A percentile compares a stretch with the other conserved stretches of the same genome.
Evolutionary conservation across 2,797 vertebrate genomes (phyloP).

Genomic region (Brotula barbata): DNA sequence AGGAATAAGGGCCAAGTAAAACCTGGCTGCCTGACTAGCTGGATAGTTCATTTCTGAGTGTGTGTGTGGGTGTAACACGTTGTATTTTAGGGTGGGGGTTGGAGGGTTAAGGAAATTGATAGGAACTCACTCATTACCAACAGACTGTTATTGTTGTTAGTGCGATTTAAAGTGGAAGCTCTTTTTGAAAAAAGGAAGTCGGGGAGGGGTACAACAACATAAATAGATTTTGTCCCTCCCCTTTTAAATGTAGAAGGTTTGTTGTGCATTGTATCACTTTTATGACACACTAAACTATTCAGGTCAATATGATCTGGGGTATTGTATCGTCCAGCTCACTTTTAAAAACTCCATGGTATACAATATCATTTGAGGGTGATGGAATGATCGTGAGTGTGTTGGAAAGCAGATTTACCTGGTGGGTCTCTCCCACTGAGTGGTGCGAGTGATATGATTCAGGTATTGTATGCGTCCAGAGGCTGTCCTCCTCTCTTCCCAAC

Average conservation of each 20-base stretch:
- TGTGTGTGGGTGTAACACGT: slow-evolving; percentile 1
- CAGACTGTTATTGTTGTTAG: slow-evolving; percentile 55
- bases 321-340: no score
- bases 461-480: slow-evolving; percentile 96
- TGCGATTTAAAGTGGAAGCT: slow-evolving; percentile 12
- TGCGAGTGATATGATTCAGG: slow-evolving; percentile 94
- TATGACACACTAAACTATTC: no score
- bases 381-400: slow-evolving; percentile 9
- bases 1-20: slow-evolving; percentile 60
- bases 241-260: slow-evolving; percentile 17
- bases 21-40: slow-evolving; percentile 58
- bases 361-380: background rate
- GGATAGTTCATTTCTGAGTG: slow-evolving; percentile 42
- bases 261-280: slow-evolving; percentile 8
- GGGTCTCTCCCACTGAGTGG: slow-evolving; percentile 95
- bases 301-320: no score
- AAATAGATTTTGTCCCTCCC: slow-evolving; percentile 1
- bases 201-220: slow-evolving; percentile 20
- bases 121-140: slow-evolving; percentile 56
- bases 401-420: slow-evolving; percentile 81
- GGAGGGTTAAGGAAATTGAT: slow-evolving; percentile 51
- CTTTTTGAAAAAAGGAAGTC: slow-evolving; percentile 22
- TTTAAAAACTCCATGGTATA: no score
- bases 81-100: background rate
- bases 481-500: slow-evolving; percentile 94